These are phyloP conservation scores for Anastrepha obliqua DNA, from an alignment of 1,140 invertebrate species.

Conservation along the genomic window DNA sequence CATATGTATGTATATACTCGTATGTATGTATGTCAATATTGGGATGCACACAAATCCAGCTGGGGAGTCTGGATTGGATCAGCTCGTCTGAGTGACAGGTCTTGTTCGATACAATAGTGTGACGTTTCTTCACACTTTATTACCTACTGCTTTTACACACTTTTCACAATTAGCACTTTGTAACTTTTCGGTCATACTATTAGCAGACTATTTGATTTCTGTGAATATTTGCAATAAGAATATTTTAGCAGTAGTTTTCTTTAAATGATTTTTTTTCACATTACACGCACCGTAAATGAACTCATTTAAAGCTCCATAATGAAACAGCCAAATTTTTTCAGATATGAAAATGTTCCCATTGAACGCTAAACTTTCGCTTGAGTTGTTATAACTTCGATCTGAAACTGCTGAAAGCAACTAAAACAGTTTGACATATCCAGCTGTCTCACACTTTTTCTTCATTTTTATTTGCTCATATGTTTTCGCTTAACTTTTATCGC, in stretches of 20 bases:
- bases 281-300: neutral
- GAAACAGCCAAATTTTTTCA: neutral
- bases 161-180: neutral
- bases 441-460: slow-evolving; percentile 24
- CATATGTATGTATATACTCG: neutral
- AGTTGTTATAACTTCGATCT: slow-evolving; percentile 39
- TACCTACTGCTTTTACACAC: neutral
- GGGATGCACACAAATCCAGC: slow-evolving; percentile 5
- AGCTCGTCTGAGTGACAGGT: neutral
- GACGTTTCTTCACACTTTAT: neutral
- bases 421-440: slow-evolving; percentile 36
- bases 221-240: neutral
- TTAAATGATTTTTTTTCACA: neutral
- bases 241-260: neutral
- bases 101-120: neutral
- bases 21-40: neutral
- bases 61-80: neutral
- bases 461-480: slow-evolving; percentile 18
- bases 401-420: slow-evolving; percentile 1
- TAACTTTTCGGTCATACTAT: neutral
- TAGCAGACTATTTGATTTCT: neutral
- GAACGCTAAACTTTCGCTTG: slow-evolving; percentile 39
- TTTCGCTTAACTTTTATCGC: slow-evolving; percentile 26
- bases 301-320: neutral
- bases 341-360: slow-evolving; percentile 31